phyloP scores from a whole-genome alignment of 2,113 vertebrate genomes.

The Crypturellus undulatus region DNA sequence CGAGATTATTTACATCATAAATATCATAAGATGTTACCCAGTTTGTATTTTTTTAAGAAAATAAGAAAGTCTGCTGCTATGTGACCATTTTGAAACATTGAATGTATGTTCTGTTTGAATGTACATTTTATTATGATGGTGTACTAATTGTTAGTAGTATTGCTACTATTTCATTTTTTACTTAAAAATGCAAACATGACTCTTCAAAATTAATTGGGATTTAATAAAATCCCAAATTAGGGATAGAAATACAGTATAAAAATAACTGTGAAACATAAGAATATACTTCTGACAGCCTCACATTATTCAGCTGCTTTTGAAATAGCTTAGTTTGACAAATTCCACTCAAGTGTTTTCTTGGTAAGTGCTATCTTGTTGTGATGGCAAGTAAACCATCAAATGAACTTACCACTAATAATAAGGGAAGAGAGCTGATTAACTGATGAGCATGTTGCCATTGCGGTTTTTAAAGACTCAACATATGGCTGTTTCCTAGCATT shows the following conservation, averaged over 20 bases:
- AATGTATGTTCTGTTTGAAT: neutral
- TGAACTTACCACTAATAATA: neutral
- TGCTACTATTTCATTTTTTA: neutral
- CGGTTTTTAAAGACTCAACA: neutral
- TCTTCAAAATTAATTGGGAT: neutral
- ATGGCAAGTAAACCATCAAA: slow-evolving; percentile 13
- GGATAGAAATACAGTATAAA: neutral
- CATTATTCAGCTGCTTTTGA: slow-evolving; percentile 18
- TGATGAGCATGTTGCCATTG: slow-evolving; percentile 7
- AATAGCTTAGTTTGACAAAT: slow-evolving; percentile 40
- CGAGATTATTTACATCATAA: neutral
- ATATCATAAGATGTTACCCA: neutral
- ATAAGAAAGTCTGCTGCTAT: neutral
- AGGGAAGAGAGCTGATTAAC: neutral
- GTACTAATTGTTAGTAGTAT: neutral
- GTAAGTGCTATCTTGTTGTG: neutral
- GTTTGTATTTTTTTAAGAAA: neutral
- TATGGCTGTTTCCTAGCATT: slow-evolving; percentile 14
- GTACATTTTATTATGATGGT: neutral
- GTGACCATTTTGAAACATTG: neutral
- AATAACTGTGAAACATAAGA: neutral
- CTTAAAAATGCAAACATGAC: neutral
- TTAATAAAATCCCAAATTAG: slow-evolving; percentile 7
- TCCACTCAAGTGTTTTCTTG: neutral
- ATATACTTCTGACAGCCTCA: slow-evolving; percentile 7